Evolutionary conservation across 2,113 vertebrate species (phyloP).

Genomic region (Pygoscelis adeliae): DNA sequence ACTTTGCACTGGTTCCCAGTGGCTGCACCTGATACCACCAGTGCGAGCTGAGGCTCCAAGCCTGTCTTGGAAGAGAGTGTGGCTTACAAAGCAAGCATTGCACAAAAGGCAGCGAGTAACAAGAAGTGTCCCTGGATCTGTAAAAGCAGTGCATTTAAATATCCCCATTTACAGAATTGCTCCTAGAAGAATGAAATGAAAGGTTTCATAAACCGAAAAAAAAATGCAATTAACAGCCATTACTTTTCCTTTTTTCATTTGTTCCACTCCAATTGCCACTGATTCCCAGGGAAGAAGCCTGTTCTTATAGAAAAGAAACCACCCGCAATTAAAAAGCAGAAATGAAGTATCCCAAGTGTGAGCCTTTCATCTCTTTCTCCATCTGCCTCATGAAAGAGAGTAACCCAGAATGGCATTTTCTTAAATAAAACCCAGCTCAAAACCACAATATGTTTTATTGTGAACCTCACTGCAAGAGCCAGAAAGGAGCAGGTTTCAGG

Average conservation of each 20-base stretch:
- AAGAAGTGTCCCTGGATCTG: background rate
- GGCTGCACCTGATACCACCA: background rate
- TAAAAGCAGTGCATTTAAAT: background rate
- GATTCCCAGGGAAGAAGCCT: background rate
- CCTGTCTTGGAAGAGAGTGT: background rate
- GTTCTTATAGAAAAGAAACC: constrained; percentile 12
- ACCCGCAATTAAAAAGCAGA: constrained; percentile 26
- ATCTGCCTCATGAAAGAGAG: constrained; percentile 33
- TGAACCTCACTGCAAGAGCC: constrained; percentile 54
- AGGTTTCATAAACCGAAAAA: background rate
- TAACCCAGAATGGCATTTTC: constrained; percentile 28
- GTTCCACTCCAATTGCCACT: background rate
- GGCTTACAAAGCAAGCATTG: background rate
- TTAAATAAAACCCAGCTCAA: constrained; percentile 45
- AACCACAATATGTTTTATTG: constrained; percentile 48
- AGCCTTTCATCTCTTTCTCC: constrained; percentile 59
- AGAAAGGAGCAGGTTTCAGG: constrained; percentile 66
- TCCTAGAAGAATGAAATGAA: background rate
- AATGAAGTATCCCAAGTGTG: constrained; percentile 14
- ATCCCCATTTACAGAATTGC: background rate
- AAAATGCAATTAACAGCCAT: background rate
- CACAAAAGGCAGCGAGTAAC: background rate
- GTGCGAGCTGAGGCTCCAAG: background rate
- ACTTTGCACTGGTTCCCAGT: background rate
- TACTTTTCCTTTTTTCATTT: background rate